A percentile compares a stretch with the other conserved stretches of the same genome.
Evolutionary conservation across 2,113 vertebrate species (phyloP).

Genomic region (Balaeniceps rex): DNA sequence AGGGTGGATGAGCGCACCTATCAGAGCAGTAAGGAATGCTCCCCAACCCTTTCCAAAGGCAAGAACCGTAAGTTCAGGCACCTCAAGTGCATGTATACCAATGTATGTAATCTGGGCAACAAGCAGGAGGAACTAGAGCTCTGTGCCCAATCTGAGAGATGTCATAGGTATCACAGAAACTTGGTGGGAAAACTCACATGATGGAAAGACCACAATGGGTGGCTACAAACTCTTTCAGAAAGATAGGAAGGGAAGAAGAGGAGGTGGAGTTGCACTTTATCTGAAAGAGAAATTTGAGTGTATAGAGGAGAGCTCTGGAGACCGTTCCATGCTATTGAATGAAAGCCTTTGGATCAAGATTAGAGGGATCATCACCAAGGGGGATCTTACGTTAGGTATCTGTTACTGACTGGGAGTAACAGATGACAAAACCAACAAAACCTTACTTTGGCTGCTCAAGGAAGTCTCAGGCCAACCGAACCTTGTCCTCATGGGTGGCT

Average conservation of each 20-base stretch:
- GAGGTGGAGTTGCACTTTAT: neutral
- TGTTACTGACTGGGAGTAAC: no score
- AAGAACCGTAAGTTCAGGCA: neutral
- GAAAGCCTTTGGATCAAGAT: neutral
- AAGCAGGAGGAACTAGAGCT: neutral
- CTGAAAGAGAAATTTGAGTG: neutral
- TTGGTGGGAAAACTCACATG: neutral
- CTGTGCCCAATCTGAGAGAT: neutral
- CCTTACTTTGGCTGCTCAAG: neutral
- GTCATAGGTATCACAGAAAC: neutral
- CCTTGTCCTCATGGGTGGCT: neutral
- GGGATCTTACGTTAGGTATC: neutral
- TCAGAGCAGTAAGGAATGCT: neutral
- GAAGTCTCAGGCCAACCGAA: neutral
- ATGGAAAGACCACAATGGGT: neutral
- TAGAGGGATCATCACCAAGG: neutral
- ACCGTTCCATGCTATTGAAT: neutral
- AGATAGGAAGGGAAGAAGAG: neutral
- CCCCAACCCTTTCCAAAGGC: neutral
- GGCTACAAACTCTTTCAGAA: neutral
- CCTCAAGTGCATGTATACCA: neutral
- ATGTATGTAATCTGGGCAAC: neutral
- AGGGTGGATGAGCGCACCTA: rapidly evolving
- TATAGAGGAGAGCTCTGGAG: neutral
- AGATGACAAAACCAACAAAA: neutral